Percentiles rank a stretch among this genome's conserved stretches.
These are phyloP conservation scores for Drosophila sp. DNA, from an alignment of 1,140 invertebrate genomes.

Conservation along the genomic window DNA sequence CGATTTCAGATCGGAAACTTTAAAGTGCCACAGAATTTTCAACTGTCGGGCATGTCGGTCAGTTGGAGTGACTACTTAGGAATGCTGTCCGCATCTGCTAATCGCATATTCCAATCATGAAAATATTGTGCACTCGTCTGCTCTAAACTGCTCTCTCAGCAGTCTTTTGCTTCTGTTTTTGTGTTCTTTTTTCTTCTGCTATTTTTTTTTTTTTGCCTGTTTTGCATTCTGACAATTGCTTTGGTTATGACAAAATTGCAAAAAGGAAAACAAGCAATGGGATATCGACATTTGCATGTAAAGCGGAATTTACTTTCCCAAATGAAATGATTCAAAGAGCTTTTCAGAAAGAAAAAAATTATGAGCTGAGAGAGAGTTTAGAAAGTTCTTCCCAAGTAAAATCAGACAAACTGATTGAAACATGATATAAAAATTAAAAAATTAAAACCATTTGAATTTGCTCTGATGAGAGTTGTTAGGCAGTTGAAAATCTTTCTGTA, in stretches of 20 bases:
- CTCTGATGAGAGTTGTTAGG: too few species aligned
- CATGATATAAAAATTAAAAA: too few species aligned
- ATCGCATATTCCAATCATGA: slow-evolving; percentile 30
- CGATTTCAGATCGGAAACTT: slow-evolving; percentile 17
- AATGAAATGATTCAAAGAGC: not conserved
- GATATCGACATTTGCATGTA: not conserved
- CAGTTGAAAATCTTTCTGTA: too few species aligned
- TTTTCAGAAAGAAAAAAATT: not conserved
- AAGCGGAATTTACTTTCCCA: slow-evolving; percentile 2
- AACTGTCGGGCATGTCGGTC: slow-evolving; percentile 10
- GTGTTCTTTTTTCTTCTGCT: not conserved
- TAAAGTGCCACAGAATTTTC: slow-evolving; percentile 47
- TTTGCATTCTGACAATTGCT: slow-evolving; percentile 26
- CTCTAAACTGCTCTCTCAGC: slow-evolving; percentile 2
- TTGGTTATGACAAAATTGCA: slow-evolving; percentile 34
- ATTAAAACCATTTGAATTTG: too few species aligned
- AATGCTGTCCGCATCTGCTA: slow-evolving; percentile 18
- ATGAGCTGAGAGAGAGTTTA: not conserved
- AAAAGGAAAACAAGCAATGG: slow-evolving; percentile 6
- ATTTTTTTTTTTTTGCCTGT: not conserved
- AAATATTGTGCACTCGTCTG: slow-evolving; percentile 21
- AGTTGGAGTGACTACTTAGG: not conserved
- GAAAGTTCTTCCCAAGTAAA: not conserved
- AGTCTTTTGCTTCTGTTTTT: not conserved
- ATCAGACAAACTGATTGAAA: too few species aligned